phyloP scores from a whole-genome alignment of 2,113 vertebrate genomes.

The Anser brachyrhynchus region DNA sequence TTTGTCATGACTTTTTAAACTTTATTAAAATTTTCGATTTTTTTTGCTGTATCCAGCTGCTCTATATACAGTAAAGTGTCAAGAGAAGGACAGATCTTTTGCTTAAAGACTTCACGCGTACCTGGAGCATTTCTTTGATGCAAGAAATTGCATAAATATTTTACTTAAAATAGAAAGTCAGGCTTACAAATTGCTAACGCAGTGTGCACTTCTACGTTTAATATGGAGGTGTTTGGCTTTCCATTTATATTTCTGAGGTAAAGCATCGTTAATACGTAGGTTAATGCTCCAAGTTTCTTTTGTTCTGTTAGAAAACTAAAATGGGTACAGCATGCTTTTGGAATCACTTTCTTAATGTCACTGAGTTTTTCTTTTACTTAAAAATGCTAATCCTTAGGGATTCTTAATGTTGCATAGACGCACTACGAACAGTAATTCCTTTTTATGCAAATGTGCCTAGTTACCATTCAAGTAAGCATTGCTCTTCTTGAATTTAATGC shows the following conservation, averaged over 20 bases:
- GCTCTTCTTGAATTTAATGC: not conserved
- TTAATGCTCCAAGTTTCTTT: not conserved
- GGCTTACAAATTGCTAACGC: not conserved
- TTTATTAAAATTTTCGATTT: not conserved
- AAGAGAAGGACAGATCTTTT: not conserved
- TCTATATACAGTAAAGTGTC: not conserved
- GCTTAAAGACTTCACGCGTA: not conserved
- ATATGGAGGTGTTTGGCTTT: not conserved
- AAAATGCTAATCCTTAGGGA: not conserved
- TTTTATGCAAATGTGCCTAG: slow-evolving; percentile 25
- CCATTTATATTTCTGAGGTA: not conserved
- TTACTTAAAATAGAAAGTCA: not conserved
- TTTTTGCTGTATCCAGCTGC: not conserved
- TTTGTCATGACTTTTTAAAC: not conserved
- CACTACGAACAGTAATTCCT: not conserved
- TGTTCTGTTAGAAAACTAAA: not conserved
- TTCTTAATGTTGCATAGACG: not conserved
- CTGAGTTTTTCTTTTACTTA: slow-evolving; percentile 13
- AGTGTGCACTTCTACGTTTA: not conserved
- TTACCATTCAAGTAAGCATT: slow-evolving; percentile 11
- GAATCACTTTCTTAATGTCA: not conserved
- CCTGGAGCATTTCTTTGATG: not conserved
- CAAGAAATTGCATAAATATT: not conserved
- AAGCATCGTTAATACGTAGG: not conserved
- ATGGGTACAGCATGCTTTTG: not conserved